A percentile compares a stretch with the other conserved stretches of the same genome.
Evolutionary conservation across 64 coral and sea anemone species (phyloP).

Genomic region (Montipora efflorescens): DNA sequence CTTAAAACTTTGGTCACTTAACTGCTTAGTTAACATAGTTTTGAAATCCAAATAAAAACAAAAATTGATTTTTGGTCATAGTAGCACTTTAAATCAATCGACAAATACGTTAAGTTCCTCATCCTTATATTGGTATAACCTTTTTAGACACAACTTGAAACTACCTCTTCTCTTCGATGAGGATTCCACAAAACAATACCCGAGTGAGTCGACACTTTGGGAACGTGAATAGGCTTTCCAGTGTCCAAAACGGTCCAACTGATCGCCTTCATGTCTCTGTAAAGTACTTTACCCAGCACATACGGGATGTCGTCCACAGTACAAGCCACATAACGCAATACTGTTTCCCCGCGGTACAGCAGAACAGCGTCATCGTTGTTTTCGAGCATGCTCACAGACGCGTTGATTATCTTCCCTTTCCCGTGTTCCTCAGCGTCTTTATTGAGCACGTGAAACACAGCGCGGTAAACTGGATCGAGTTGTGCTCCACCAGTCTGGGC

Average conservation of each 20-base stretch:
- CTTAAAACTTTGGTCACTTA: too few relatives aligned
- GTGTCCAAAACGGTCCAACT: constrained; percentile 93
- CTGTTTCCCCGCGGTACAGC: constrained; percentile 79
- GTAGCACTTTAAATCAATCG: too few relatives aligned
- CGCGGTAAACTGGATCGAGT: constrained; percentile 94
- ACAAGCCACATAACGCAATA: constrained; percentile 86
- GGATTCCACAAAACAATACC: constrained; percentile 93
- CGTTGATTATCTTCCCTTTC: constrained; percentile 77
- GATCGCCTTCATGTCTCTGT: constrained; percentile 91
- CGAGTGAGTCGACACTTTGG: constrained; percentile 80
- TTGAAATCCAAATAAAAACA: too few relatives aligned
- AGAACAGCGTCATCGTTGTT: constrained; percentile 80
- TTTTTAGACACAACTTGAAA: neutral
- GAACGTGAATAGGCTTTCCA: constrained; percentile 95
- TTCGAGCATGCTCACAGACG: constrained; percentile 85
- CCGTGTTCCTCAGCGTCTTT: constrained; percentile 95
- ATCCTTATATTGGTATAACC: neutral
- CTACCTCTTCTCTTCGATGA: constrained; percentile 74
- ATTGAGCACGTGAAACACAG: constrained; percentile 85
- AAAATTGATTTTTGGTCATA: too few relatives aligned
- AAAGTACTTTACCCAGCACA: constrained; percentile 87
- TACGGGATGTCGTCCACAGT: constrained; percentile 85
- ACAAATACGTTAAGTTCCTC: neutral
- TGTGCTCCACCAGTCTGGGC: constrained; percentile 93
- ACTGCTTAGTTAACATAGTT: too few relatives aligned